phyloP scores from a whole-genome alignment of 2,888 invertebrate genomes.

The Coenonympha glycerion region DNA sequence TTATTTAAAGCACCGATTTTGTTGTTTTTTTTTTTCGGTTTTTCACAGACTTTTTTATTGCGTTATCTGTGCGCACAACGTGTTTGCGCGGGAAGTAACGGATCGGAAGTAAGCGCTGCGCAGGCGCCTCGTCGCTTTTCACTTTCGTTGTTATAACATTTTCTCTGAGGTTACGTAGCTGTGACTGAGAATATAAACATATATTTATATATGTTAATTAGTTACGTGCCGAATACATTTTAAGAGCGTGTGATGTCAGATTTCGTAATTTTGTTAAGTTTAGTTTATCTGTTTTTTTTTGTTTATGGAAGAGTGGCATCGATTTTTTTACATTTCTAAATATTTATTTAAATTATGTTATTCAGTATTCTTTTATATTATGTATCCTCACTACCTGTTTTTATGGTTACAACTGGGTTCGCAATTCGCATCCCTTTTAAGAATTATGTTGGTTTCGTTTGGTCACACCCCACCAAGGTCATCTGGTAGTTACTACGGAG shows the following conservation, averaged over 20 bases:
- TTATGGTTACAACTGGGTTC: no score
- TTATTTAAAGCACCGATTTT: slow-evolving; percentile 22
- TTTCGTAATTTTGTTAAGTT: slow-evolving; percentile 10
- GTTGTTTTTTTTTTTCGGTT: slow-evolving; percentile 34
- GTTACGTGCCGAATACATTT: slow-evolving; percentile 13
- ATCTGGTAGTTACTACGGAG: no score
- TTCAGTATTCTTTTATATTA: no score
- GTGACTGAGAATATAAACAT: slow-evolving; percentile 22
- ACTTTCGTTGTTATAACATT: slow-evolving; percentile 51
- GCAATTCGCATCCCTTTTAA: no score
- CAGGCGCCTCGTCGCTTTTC: slow-evolving; percentile 53
- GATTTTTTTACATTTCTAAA: neutral
- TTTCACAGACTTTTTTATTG: slow-evolving; percentile 29
- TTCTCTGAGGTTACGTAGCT: slow-evolving; percentile 31
- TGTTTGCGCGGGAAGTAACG: slow-evolving; percentile 50
- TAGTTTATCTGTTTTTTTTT: neutral
- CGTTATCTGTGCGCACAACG: slow-evolving; percentile 37
- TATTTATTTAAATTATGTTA: no score
- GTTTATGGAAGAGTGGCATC: no score
- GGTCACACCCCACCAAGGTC: no score
- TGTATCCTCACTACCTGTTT: no score
- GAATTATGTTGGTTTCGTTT: no score
- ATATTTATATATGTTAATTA: slow-evolving; percentile 25
- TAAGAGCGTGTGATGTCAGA: slow-evolving; percentile 11
- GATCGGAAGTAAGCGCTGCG: slow-evolving; percentile 61